Evolutionary conservation across 2,888 invertebrate species (phyloP), one percentile per base, ranked within the genome.

Genomic region (Eupeodes latifasciatus): DNA sequence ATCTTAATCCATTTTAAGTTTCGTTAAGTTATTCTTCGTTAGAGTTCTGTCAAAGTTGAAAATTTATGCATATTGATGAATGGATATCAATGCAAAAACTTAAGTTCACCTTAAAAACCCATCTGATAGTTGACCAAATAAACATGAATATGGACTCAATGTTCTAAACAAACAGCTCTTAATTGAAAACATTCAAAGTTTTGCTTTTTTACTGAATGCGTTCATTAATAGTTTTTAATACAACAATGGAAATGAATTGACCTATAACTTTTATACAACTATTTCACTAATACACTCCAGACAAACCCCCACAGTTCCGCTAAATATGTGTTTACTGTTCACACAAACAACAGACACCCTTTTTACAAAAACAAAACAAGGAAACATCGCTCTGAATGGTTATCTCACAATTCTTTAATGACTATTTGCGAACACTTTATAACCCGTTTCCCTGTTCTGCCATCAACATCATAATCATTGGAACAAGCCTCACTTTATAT

Each of bases 321-420:
- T 57, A 12, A 12, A 57, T 11, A 27, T 19, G 12, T 27, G 19
- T 57, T 40, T 7, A 40, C 40, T 7, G 40, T 40, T 40, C 1
- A 7, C 40, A 9, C 40, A 36, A 14, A 9, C 14, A 59, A 34
- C 36, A 34, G 11, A 34, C 12, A 27, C 57, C 27, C 12, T 57
- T 27, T 27, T 7, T 6, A 59, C 7, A 27, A 34, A 1, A 51
- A 51, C 12, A 64, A 74, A 74, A 80, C 62, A 53, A 76, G 61
- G 12, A 53, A 36, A 62, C 34, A 53, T 9, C 10, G 36, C 19
- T 19, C 19, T 69, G 34, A 64, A 64, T 66, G 57, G 67, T 74
- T 84, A 79, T 83, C 66, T 79, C 61, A 67, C 79, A 78, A 81
- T 85, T 64, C 51, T 16, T 74, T 76, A 85, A 76, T 81, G 81